Conservation (phyloP, 37 sponge, comb jelly and placozoan genomes). For the Mnemiopsis leidyi region DNA sequence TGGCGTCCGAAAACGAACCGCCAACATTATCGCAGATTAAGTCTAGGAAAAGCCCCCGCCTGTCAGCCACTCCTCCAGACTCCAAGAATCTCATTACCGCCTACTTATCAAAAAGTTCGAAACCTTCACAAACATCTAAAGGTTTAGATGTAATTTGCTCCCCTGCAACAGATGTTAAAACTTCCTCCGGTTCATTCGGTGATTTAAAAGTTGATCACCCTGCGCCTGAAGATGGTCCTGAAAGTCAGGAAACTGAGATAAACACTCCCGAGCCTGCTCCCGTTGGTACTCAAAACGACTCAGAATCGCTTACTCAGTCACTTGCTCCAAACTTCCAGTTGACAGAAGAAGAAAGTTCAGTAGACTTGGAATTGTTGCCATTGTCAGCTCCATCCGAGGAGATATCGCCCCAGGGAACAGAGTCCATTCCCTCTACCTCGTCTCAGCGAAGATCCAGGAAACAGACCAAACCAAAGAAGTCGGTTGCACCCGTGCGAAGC, state of each 20-base stretch:
- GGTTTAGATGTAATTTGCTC: neutral
- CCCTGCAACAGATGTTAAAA: neutral
- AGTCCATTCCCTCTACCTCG: neutral
- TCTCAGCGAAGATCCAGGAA: slow-evolving; percentile 14
- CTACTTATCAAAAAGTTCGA: neutral
- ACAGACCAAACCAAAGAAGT: slow-evolving; percentile 7
- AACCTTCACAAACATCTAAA: neutral
- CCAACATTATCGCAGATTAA: neutral
- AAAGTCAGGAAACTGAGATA: neutral
- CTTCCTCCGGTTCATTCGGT: neutral
- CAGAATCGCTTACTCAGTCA: neutral
- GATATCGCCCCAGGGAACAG: slow-evolving; percentile 10
- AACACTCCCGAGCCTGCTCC: neutral
- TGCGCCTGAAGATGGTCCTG: neutral
- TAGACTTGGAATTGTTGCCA: neutral
- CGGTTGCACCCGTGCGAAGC: neutral
- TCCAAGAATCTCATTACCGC: slow-evolving; percentile 7
- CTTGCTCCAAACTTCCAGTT: neutral
- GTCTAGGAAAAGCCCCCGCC: neutral
- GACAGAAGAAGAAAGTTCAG: neutral
- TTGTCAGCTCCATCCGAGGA: neutral
- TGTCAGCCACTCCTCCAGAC: neutral
- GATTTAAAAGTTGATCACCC: neutral
- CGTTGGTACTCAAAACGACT: neutral
- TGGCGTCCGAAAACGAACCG: neutral